Percentiles rank a stretch among this genome's conserved stretches.
Evolutionary conservation across 2,888 invertebrate species (phyloP).

Genomic region (Silvanus unidentatus): DNA sequence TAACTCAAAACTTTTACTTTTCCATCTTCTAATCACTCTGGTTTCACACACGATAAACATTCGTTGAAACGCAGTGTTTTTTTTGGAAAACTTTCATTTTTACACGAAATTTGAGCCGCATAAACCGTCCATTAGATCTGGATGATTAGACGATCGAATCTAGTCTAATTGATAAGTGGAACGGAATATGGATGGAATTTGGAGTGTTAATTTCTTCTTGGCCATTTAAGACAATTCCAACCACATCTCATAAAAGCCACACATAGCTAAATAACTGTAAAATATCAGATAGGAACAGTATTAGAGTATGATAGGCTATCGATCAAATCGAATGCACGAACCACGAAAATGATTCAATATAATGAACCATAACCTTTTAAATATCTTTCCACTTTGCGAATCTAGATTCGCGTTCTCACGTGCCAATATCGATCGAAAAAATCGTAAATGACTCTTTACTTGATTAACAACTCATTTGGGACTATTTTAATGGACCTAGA

Average conservation of each 20-base stretch:
- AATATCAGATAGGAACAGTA: slow-evolving; percentile 13
- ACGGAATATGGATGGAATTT: slow-evolving; percentile 9
- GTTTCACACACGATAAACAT: no score
- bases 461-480: no score
- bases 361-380: no score
- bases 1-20: no score
- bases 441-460: no score
- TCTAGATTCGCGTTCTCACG: slow-evolving; percentile 10
- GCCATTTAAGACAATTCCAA: no score
- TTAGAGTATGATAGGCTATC: slow-evolving; percentile 12
- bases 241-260: no score
- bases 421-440: slow-evolving; percentile 1
- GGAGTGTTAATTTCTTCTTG: slow-evolving; percentile 9
- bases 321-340: slow-evolving; percentile 12
- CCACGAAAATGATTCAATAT: slow-evolving; percentile 11
- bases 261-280: no score
- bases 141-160: slow-evolving; percentile 19
- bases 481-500: no score
- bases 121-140: slow-evolving; percentile 24
- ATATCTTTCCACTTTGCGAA: no score
- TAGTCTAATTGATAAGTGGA: slow-evolving; percentile 22
- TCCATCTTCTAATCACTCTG: no score
- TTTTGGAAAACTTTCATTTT: background rate
- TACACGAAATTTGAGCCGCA: slow-evolving; percentile 6
- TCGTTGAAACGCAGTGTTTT: slow-evolving; percentile 4